These are phyloP conservation scores for Alligator mississippiensis DNA, from an alignment of 2,113 vertebrate species.

Conservation along the genomic window DNA sequence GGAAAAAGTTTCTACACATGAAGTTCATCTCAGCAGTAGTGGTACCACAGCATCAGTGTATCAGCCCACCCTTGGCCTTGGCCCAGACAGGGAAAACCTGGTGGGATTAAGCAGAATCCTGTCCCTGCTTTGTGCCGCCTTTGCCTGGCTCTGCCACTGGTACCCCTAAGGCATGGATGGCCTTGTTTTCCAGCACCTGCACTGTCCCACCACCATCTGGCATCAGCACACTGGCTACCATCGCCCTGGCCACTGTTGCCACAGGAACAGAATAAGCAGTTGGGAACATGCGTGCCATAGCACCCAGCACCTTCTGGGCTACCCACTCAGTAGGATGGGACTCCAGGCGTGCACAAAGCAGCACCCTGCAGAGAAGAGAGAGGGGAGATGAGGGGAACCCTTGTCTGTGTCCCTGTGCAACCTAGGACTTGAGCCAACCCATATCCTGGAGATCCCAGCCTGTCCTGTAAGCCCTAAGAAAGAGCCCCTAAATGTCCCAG, in stretches of 20 bases:
- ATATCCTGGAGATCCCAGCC: rapidly evolving
- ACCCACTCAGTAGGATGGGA: conserved; percentile 83
- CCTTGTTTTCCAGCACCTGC: conserved; percentile 85
- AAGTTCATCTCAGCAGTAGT: rapidly evolving
- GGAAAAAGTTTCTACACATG: not conserved
- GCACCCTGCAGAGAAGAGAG: conserved; percentile 72
- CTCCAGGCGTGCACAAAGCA: conserved; percentile 86
- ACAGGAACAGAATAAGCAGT: conserved; percentile 81
- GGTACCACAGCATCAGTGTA: not conserved
- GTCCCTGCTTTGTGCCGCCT: not conserved
- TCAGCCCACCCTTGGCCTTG: not conserved
- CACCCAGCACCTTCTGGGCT: conserved; percentile 63
- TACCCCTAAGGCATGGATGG: conserved; percentile 77
- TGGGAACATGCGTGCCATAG: conserved; percentile 69
- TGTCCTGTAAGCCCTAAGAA: not conserved
- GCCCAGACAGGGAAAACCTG: not conserved
- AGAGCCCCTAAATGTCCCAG: not conserved
- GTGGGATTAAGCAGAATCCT: rapidly evolving
- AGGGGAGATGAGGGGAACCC: not conserved
- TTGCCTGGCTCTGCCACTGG: not conserved
- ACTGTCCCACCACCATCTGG: conserved; percentile 64
- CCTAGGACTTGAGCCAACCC: not conserved
- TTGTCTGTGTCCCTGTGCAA: rapidly evolving
- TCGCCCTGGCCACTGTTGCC: conserved; percentile 78
- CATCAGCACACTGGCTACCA: conserved; percentile 80